These are phyloP conservation scores for Dipodomys ordii DNA, from an alignment of 2,113 vertebrate genomes.

Conservation along the genomic window DNA sequence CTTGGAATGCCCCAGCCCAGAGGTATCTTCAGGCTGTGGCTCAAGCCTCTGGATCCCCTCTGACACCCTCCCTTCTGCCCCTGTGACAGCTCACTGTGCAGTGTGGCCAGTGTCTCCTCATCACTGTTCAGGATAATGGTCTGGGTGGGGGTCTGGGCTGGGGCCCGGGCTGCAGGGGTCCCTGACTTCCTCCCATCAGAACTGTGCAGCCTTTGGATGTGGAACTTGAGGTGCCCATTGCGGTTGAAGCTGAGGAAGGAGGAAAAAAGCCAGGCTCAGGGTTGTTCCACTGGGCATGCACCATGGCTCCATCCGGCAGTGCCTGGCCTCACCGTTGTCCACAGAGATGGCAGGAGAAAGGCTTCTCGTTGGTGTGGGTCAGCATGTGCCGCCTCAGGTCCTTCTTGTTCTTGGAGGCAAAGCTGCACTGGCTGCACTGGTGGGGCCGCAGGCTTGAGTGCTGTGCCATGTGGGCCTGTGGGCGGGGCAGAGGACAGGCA, in stretches of 20 bases:
- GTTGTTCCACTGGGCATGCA: fast-evolving
- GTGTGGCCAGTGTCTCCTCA: slow-evolving; percentile 93
- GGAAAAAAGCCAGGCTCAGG: background rate
- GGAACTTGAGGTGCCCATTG: slow-evolving; percentile 98
- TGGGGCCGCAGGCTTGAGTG: slow-evolving; percentile 96
- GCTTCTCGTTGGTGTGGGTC: slow-evolving; percentile 99
- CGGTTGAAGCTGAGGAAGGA: slow-evolving; percentile 93
- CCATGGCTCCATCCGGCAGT: fast-evolving
- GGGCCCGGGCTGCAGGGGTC: slow-evolving; percentile 4
- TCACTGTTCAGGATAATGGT: slow-evolving; percentile 95
- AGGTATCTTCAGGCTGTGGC: background rate
- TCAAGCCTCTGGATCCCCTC: background rate
- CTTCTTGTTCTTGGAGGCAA: slow-evolving; percentile 99
- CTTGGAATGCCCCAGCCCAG: no score
- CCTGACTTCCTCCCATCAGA: slow-evolving; percentile 87
- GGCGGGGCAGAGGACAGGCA: background rate
- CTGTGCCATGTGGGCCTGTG: slow-evolving; percentile 93
- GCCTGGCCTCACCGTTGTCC: slow-evolving; percentile 92
- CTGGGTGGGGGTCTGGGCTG: slow-evolving; percentile 87
- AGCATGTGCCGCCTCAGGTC: slow-evolving; percentile 96
- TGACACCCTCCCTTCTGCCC: background rate
- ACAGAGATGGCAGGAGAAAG: slow-evolving; percentile 95
- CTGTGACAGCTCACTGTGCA: slow-evolving; percentile 89
- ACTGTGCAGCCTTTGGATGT: slow-evolving; percentile 96
- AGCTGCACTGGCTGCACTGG: slow-evolving; percentile 97